Conservation (phyloP, 2,797 vertebrate species). For the Saguinus oedipus region DNA sequence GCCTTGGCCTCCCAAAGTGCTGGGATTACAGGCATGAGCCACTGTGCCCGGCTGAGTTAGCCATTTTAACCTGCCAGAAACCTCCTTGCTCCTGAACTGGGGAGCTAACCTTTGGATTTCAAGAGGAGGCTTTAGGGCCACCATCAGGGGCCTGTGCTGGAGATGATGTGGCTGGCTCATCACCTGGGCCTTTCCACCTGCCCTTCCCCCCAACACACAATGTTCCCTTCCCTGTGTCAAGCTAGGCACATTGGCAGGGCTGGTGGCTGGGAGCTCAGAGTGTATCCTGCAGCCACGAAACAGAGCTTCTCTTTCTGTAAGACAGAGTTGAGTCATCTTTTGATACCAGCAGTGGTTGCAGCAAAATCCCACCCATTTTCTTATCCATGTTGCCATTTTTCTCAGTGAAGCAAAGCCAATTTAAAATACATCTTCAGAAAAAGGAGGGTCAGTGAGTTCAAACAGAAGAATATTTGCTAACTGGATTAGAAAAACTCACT, state of each 20-base stretch:
- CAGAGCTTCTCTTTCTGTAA: not conserved
- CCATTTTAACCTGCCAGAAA: not conserved
- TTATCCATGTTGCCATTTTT: not conserved
- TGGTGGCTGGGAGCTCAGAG: not conserved
- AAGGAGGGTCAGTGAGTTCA: not conserved
- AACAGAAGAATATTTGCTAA: not conserved
- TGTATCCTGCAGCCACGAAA: not conserved
- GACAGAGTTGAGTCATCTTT: not conserved
- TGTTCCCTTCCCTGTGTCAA: not conserved
- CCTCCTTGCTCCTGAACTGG: not conserved
- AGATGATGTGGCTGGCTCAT: not conserved
- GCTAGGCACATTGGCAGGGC: fast-evolving
- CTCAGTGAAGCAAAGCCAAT: not conserved
- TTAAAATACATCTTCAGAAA: not conserved
- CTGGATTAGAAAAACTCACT: not conserved
- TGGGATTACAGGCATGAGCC: no score
- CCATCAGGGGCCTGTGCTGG: not conserved
- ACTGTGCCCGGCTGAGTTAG: not conserved
- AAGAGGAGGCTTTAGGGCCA: not conserved
- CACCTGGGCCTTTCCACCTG: no score
- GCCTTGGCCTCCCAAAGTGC: no score
- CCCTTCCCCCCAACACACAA: fast-evolving
- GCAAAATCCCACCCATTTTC: not conserved
- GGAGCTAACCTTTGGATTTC: not conserved
- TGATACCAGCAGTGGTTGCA: no score